Conservation (phyloP, 2,113 vertebrate species). For the Aleadryas rufinucha region DNA sequence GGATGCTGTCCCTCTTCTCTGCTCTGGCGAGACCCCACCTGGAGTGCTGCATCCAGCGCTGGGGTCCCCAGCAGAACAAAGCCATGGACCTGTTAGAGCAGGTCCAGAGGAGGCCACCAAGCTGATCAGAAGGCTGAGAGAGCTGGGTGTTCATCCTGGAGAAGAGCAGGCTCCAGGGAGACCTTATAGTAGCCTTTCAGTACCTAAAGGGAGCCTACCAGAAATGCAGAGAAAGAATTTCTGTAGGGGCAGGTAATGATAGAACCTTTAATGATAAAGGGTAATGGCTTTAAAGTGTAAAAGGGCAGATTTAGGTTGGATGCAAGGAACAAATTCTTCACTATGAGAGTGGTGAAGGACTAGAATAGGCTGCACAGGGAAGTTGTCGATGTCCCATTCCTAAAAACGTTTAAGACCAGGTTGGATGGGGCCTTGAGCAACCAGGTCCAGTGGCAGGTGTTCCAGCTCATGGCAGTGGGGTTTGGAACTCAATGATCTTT, state of each 20-base stretch:
- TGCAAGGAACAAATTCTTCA: neutral
- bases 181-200: neutral
- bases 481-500: neutral
- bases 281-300: neutral
- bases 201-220: neutral
- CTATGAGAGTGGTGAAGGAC: neutral
- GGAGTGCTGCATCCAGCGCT: neutral
- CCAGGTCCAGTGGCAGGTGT: neutral
- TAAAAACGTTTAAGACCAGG: neutral
- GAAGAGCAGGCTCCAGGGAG: no score
- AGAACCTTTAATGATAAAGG: no score
- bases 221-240: neutral
- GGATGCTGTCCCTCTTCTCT: neutral
- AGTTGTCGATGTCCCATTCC: neutral
- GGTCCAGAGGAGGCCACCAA: neutral
- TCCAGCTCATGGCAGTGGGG: fast-evolving
- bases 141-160: neutral
- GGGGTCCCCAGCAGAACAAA: neutral
- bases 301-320: neutral
- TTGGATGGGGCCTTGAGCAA: neutral
- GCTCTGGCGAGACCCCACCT: neutral
- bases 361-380: neutral
- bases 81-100: neutral
- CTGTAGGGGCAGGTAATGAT: neutral
- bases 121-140: neutral